Percentiles rank a stretch among this genome's conserved stretches.
Evolutionary conservation across 2,113 vertebrate genomes (phyloP).

Genomic region (Hyaena hyaena): DNA sequence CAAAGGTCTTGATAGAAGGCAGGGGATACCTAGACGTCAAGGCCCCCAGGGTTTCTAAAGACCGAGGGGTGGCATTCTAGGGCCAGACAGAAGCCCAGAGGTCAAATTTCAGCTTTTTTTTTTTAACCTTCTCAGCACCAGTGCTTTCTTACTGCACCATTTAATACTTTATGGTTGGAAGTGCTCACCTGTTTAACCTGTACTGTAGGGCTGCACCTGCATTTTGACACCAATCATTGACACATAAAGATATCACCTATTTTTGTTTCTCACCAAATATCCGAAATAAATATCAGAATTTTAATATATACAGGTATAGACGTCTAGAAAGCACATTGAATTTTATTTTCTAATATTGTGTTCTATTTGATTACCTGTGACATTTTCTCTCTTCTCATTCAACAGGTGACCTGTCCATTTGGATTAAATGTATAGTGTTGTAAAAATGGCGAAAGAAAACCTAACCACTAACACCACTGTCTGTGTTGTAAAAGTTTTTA

Average conservation of each 20-base stretch:
- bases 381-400: background rate
- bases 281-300: background rate
- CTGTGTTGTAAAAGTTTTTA: background rate
- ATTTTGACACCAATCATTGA: background rate
- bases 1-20: background rate
- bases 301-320: background rate
- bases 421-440: background rate
- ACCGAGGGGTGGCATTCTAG: fast-evolving
- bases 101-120: background rate
- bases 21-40: background rate
- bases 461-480: background rate
- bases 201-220: background rate
- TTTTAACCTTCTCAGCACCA: background rate
- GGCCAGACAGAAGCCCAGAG: background rate
- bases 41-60: background rate
- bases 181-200: background rate
- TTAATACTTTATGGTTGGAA: background rate
- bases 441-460: background rate
- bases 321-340: background rate
- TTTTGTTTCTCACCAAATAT: slow-evolving; percentile 41
- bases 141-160: background rate
- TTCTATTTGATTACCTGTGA: background rate
- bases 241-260: background rate
- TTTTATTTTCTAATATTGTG: background rate
- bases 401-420: background rate